Evolutionary conservation across 2,888 invertebrate species (phyloP).

Genomic region (Rhimphoctona megacephalus): DNA sequence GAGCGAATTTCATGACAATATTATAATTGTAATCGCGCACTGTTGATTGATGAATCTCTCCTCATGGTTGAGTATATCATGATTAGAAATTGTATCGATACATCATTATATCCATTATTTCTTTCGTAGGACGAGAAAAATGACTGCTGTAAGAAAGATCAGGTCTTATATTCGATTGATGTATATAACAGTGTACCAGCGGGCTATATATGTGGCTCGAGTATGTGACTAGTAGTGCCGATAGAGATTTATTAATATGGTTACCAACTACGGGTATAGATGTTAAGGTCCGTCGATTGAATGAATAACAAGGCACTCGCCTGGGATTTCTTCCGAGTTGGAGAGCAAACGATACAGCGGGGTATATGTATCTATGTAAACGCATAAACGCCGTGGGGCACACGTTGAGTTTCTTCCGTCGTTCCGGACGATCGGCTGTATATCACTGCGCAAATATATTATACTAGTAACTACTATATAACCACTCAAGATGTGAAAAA

Average conservation of each 20-base stretch:
- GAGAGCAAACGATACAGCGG: constrained; percentile 37
- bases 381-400: constrained; percentile 43
- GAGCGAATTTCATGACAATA: neutral
- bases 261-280: constrained; percentile 58
- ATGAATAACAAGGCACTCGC: constrained; percentile 63
- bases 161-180: constrained; percentile 31
- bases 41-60: constrained; percentile 30
- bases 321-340: constrained; percentile 35
- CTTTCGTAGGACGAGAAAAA: constrained; percentile 27
- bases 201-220: constrained; percentile 33
- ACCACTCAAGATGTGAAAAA: constrained; percentile 14
- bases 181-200: constrained; percentile 17
- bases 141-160: constrained; percentile 21
- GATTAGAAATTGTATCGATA: constrained; percentile 32
- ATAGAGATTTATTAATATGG: constrained; percentile 65
- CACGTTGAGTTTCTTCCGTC: constrained; percentile 61
- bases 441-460: constrained; percentile 60
- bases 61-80: neutral
- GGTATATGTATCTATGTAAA: constrained; percentile 38
- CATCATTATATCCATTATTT: constrained; percentile 9
- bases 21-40: constrained; percentile 5
- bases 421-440: constrained; percentile 58
- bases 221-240: constrained; percentile 47
- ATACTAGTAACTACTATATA: constrained; percentile 49
- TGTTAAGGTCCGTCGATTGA: constrained; percentile 64